Percentiles rank a stretch among this genome's conserved stretches.
Evolutionary conservation across 2,888 invertebrate species (phyloP).

Genomic region (Galeruca laticollis): DNA sequence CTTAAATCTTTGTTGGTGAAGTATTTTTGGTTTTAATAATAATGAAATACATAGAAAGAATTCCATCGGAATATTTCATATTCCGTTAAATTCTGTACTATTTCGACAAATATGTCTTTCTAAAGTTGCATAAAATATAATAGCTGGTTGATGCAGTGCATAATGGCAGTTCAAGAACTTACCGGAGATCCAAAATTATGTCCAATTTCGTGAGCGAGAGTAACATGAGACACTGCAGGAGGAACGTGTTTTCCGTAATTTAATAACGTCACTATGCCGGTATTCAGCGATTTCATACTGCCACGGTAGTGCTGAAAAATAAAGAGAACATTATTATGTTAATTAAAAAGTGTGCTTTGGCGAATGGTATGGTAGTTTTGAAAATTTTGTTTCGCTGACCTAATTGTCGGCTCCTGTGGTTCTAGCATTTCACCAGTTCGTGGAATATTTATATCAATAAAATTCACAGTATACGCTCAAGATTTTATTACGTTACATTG

Average conservation of each 20-base stretch:
- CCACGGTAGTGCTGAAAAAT: slow-evolving; percentile 91
- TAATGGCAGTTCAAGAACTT: slow-evolving; percentile 63
- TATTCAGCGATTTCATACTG: slow-evolving; percentile 94
- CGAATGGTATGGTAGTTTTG: background rate
- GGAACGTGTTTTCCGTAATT: slow-evolving; percentile 99
- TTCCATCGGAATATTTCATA: too few relatives aligned
- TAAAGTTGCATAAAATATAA: background rate
- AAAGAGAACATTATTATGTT: slow-evolving; percentile 41
- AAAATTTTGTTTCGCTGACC: background rate
- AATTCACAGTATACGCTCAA: too few relatives aligned
- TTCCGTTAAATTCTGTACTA: too few relatives aligned
- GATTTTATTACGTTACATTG: too few relatives aligned
- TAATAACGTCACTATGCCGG: slow-evolving; percentile 96
- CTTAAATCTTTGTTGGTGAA: too few relatives aligned
- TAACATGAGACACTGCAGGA: slow-evolving; percentile 97
- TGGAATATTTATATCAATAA: too few relatives aligned
- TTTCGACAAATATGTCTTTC: background rate
- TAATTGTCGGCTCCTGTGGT: background rate
- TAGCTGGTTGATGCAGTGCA: background rate
- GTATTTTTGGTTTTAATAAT: too few relatives aligned
- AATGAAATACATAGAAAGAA: too few relatives aligned
- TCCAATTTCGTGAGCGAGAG: slow-evolving; percentile 98
- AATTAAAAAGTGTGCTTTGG: slow-evolving; percentile 13
- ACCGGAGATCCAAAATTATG: slow-evolving; percentile 99
- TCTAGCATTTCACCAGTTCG: background rate